Evolutionary conservation across 2,113 vertebrate species (phyloP).

Genomic region (Sorex araneus): DNA sequence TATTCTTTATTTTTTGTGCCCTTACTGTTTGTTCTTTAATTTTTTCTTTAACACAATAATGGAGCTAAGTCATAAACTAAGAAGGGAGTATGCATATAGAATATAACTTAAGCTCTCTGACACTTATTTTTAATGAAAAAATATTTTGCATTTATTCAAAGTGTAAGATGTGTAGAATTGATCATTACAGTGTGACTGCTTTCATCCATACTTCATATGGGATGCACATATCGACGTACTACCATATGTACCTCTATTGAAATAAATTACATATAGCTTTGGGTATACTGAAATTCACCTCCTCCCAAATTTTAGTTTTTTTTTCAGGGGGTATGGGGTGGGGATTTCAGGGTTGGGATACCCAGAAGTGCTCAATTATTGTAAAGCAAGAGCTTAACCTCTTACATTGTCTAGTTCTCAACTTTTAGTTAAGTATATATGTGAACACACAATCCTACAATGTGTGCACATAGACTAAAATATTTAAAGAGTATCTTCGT

Average conservation of each 20-base stretch:
- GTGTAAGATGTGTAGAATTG: not conserved
- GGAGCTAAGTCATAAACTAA: not conserved
- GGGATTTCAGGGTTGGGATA: too few species aligned
- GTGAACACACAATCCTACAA: not conserved
- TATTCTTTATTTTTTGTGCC: not conserved
- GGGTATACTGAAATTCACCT: not conserved
- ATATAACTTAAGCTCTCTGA: not conserved
- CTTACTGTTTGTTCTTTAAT: not conserved
- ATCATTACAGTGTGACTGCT: not conserved
- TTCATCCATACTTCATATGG: not conserved
- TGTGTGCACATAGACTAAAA: not conserved
- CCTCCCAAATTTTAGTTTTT: not conserved
- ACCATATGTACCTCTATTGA: not conserved
- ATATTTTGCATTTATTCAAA: not conserved
- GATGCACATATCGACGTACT: not conserved
- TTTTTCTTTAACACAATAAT: not conserved
- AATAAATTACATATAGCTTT: not conserved
- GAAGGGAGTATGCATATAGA: not conserved
- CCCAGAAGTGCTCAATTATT: too few species aligned
- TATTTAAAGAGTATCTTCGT: not conserved
- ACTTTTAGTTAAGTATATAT: not conserved
- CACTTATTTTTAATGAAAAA: slow-evolving; percentile 41
- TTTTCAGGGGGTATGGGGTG: not conserved
- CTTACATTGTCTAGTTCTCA: not conserved
- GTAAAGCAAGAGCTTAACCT: too few species aligned